Conservation (phyloP, 1,140 invertebrate species). For the Pseudomyrmex gracilis region DNA sequence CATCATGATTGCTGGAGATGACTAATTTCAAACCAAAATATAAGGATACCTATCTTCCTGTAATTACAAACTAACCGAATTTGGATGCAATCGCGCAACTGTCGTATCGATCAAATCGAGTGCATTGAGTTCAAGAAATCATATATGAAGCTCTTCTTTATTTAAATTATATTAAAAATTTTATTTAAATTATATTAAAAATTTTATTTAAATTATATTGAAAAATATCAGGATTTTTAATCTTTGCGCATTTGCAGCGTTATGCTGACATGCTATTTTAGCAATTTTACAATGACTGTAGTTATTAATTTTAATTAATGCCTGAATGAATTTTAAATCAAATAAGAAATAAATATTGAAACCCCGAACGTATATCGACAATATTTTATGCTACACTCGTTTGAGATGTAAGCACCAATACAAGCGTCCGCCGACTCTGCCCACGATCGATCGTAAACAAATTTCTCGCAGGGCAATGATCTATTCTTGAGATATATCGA, state of each 20-base stretch:
- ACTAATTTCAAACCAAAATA: not conserved
- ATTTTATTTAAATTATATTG: too few relatives aligned
- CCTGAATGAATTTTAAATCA: not conserved
- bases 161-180: too few relatives aligned
- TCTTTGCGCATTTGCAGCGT: not conserved
- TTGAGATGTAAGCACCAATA: not conserved
- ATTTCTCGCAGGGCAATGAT: constrained; percentile 62
- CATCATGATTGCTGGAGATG: not conserved
- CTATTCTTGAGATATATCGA: constrained; percentile 10
- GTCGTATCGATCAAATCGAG: not conserved
- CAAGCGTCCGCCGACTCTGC: not conserved
- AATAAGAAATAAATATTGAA: not conserved
- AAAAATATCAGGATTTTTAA: not conserved
- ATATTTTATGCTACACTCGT: not conserved
- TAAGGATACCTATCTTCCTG: not conserved
- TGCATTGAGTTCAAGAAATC: not conserved
- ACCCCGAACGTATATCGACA: not conserved
- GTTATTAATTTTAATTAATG: not conserved
- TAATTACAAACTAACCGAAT: not conserved
- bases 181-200: too few relatives aligned
- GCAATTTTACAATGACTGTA: constrained; percentile 4
- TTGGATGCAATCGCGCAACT: not conserved
- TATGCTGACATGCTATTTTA: not conserved
- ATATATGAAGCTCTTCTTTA: constrained; percentile 40
- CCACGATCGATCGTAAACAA: constrained; percentile 62